Base-by-base conservation (phyloP, 2,797 vertebrate genomes). In the Sebastes iracundus region DNA sequence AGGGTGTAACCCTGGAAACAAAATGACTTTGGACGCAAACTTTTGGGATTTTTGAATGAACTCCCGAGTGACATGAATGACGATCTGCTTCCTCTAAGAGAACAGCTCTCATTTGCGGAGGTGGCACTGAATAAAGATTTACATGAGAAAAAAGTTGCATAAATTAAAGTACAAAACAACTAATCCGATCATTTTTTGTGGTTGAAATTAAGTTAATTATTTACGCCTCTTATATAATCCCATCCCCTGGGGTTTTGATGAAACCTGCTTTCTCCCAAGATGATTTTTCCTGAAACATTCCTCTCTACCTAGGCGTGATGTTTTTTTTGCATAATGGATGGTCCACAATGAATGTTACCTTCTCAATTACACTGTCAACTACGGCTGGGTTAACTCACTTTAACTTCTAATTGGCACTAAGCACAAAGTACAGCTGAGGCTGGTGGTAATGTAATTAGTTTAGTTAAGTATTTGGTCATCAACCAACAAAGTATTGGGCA, bases 11-110 rank as follows among this genome's bases (percentile, higher is more conserved):
- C 25, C 2, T 46, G 71, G 25, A 69, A 63, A 62, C 11, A 11
- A 11, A 7, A 7, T 1, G 0, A 14, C 11, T 33, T 5, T 46
- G 23, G 62, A 6, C 0, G 20, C 22, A 33, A 59, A 59, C 35
- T 9, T 49, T 3, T 1, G 6, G 46, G 30, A 49, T 4, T 59
- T 72, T 11, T 42, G 20, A 46, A 59, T 13, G 23, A 38, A 56
- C 8, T 30, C 46, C 30, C 1, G 14, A 12, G 2, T 7, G 23
- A 42, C 1, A 7, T 32, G 33, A 71, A 5, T 20, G 4, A 32
- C 6, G 6, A 3, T 25, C 9, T 53, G n/a, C 7, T 25, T 55
- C 25, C n/a, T 32, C 3, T 22, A 0, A 20, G 2, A 52, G 1
- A 52, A 10, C 49, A n/a, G 2, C 5, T 52, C 49, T 52, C 49